A percentile compares a stretch with the other conserved stretches of the same genome.
Evolutionary conservation across 2,797 vertebrate species (phyloP).

Genomic region (Nyctibius grandis): DNA sequence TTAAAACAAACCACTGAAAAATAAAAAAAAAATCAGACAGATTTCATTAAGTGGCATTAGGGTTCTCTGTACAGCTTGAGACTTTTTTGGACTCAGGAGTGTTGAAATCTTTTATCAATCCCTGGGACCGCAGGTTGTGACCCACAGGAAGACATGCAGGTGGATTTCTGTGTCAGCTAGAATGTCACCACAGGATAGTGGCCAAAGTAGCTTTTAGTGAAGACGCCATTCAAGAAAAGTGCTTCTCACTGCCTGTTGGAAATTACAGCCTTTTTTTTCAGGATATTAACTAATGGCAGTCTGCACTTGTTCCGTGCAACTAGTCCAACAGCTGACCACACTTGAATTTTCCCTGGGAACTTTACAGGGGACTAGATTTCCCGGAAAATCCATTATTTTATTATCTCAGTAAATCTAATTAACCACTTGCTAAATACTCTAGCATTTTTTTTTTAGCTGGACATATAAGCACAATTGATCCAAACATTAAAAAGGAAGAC

Average conservation of each 20-base stretch:
- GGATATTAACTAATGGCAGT: background rate
- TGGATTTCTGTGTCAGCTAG: background rate
- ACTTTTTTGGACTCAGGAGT: background rate
- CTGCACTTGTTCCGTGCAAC: background rate
- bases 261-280: background rate
- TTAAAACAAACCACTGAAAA: background rate
- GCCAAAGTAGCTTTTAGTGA: background rate
- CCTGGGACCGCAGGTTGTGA: background rate
- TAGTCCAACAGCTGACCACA: background rate
- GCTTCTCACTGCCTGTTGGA: background rate
- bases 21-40: background rate
- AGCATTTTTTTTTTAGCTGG: background rate
- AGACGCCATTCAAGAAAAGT: background rate
- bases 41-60: background rate
- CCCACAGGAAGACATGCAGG: background rate
- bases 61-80: background rate
- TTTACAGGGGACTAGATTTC: background rate
- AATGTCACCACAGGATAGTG: background rate
- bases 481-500: background rate
- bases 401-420: background rate
- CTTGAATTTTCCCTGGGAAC: background rate
- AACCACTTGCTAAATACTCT: background rate
- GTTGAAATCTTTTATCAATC: background rate
- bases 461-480: background rate
- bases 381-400: background rate